These are phyloP conservation scores for Drosophila rellima DNA, from an alignment of 2,888 invertebrate species.

Conservation along the genomic window DNA sequence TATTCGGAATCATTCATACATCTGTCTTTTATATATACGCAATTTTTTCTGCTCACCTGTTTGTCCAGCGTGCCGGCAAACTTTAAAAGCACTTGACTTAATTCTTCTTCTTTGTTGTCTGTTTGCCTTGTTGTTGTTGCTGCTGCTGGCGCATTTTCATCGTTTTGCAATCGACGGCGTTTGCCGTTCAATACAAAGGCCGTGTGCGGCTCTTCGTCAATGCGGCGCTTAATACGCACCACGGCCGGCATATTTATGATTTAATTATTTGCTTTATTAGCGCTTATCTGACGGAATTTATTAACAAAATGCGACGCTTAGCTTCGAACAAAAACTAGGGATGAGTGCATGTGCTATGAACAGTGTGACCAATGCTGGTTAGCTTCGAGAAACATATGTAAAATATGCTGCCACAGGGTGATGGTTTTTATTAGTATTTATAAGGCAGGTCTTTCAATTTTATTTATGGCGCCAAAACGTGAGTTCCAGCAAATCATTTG, in stretches of 20 bases:
- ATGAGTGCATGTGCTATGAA: conserved; percentile 16
- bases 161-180: conserved; percentile 87
- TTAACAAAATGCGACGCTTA: conserved; percentile 16
- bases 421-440: neutral
- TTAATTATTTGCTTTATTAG: conserved; percentile 16
- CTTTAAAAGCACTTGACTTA: conserved; percentile 89
- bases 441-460: neutral
- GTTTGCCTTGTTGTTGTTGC: conserved; percentile 15
- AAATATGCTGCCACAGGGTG: neutral
- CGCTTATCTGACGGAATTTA: conserved; percentile 36
- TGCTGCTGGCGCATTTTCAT: conserved; percentile 46
- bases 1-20: neutral
- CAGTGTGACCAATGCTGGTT: conserved; percentile 10
- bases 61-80: conserved; percentile 91
- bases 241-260: conserved; percentile 86
- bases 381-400: neutral
- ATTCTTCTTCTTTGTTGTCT: conserved; percentile 78
- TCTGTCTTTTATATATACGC: neutral
- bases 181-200: conserved; percentile 91
- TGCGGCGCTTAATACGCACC: conserved; percentile 90
- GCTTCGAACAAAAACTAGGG: conserved; percentile 24
- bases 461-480: neutral
- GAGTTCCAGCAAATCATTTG: too few species aligned
- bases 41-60: conserved; percentile 86
- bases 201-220: conserved; percentile 90